A percentile compares a stretch with the other conserved stretches of the same genome.
Conservation (phyloP, 2,888 invertebrate species). For the Leptinotarsa rubiginosa region DNA sequence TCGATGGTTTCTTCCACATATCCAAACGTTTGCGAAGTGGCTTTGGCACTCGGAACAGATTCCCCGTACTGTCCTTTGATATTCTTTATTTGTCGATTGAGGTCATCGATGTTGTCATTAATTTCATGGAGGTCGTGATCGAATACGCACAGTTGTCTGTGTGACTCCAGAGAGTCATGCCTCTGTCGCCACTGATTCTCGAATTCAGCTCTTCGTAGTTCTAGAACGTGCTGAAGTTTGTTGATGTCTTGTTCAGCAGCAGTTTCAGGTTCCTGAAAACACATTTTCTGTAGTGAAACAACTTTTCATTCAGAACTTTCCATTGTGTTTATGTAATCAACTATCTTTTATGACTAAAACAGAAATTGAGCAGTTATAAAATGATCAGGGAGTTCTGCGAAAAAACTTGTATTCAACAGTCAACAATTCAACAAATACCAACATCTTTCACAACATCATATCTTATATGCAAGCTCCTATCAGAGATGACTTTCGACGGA, state of each 20-base stretch:
- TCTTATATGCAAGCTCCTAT: too few species aligned
- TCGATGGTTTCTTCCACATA: slow-evolving; percentile 83
- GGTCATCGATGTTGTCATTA: slow-evolving; percentile 76
- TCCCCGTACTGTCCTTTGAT: slow-evolving; percentile 79
- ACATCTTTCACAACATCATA: too few species aligned
- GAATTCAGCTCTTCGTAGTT: slow-evolving; percentile 73
- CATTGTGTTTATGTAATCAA: too few species aligned
- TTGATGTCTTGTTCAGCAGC: slow-evolving; percentile 77
- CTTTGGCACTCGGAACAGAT: slow-evolving; percentile 76
- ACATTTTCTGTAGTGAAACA: not conserved
- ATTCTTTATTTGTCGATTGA: slow-evolving; percentile 73
- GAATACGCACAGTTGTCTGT: slow-evolving; percentile 75
- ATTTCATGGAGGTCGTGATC: slow-evolving; percentile 78
- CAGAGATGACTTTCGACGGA: too few species aligned
- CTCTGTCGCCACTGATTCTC: slow-evolving; percentile 73
- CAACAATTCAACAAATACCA: too few species aligned
- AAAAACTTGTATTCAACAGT: too few species aligned
- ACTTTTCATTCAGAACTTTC: too few species aligned
- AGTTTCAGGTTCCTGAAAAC: slow-evolving; percentile 72
- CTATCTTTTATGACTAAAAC: too few species aligned
- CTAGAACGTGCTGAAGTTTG: slow-evolving; percentile 74
- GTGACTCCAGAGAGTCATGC: slow-evolving; percentile 73
- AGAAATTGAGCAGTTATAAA: too few species aligned
- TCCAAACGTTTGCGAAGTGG: slow-evolving; percentile 77
- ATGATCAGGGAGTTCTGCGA: too few species aligned